A percentile compares a stretch with the other conserved stretches of the same genome.
Conservation (phyloP, 2,113 vertebrate species). For the Glaucomys volans region DNA sequence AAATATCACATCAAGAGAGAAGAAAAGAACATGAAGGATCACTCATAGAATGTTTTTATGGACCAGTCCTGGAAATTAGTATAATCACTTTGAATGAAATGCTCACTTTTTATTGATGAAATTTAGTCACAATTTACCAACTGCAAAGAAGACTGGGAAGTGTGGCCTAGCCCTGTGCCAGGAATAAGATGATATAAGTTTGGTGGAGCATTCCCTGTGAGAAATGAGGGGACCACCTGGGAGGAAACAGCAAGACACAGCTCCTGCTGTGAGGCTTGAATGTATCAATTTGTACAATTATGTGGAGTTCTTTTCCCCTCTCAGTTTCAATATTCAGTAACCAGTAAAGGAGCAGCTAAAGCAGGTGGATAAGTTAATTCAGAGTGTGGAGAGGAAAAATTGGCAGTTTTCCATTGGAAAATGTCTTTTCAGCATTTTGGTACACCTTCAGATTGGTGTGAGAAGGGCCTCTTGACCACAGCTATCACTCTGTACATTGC, state of each 20-base stretch:
- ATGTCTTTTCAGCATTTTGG: background rate
- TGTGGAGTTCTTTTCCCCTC: background rate
- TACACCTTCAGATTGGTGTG: background rate
- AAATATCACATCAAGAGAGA: background rate
- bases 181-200: background rate
- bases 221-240: background rate
- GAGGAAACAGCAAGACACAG: background rate
- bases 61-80: background rate
- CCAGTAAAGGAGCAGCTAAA: background rate
- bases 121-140: background rate
- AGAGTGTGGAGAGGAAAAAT: slow-evolving; percentile 7
- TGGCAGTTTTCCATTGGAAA: background rate
- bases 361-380: background rate
- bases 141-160: background rate
- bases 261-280: background rate
- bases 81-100: background rate
- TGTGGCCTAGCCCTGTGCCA: background rate
- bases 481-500: background rate
- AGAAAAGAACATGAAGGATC: background rate
- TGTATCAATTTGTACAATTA: background rate
- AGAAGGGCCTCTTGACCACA: background rate
- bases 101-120: slow-evolving; percentile 32
- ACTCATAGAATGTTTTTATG: background rate
- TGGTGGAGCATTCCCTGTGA: background rate
- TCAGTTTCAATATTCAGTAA: background rate